Percentiles rank a stretch among this genome's conserved stretches.
These are phyloP conservation scores for Galago senegalensis DNA, from an alignment of 2,797 vertebrate genomes.

Conservation along the genomic window DNA sequence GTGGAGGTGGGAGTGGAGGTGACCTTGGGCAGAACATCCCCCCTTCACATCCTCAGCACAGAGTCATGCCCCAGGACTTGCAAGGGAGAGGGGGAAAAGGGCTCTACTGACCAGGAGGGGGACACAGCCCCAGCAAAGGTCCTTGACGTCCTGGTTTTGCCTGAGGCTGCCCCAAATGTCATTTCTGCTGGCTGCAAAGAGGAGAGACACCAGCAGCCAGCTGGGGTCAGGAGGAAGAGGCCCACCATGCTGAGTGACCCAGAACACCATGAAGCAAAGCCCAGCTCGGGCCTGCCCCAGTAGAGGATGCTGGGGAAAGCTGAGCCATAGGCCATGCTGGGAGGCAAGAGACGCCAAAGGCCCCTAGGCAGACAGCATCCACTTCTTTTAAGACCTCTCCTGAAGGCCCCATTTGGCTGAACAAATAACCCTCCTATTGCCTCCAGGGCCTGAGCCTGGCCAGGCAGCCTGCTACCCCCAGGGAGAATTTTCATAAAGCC, in stretches of 20 bases:
- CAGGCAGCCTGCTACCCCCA: neutral
- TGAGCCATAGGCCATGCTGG: too few species aligned
- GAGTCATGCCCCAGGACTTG: too few species aligned
- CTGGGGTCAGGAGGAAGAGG: neutral
- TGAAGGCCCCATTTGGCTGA: neutral
- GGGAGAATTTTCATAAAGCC: constrained; percentile 15
- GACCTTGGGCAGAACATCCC: neutral
- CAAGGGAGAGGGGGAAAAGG: neutral
- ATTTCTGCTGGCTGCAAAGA: neutral
- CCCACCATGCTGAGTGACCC: too few species aligned
- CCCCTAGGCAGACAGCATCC: neutral
- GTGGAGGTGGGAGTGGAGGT: neutral
- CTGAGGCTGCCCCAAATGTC: neutral
- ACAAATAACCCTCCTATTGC: neutral
- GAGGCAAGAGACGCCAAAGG: neutral
- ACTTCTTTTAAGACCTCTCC: neutral
- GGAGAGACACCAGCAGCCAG: neutral
- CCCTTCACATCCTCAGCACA: neutral
- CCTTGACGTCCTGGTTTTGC: neutral
- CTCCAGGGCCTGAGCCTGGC: neutral
- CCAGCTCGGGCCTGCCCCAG: neutral
- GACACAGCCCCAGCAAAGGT: fast-evolving
- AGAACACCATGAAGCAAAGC: neutral
- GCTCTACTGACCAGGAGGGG: neutral
- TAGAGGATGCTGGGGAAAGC: neutral